phyloP scores from a whole-genome alignment of 2,113 vertebrate genomes.

The Genyomyrus donnyi region DNA sequence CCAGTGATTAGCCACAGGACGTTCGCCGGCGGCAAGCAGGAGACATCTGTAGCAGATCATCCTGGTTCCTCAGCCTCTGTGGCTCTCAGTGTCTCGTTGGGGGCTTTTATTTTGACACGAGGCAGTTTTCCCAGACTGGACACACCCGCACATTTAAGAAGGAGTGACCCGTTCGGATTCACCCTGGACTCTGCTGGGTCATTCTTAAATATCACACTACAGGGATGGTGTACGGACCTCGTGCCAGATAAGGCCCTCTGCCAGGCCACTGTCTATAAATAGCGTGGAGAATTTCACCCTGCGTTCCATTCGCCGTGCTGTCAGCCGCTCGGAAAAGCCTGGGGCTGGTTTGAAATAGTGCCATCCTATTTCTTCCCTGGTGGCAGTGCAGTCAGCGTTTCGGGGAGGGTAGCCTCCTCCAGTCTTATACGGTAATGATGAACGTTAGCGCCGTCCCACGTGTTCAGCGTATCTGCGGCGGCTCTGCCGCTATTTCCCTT shows the following conservation, averaged over 20 bases:
- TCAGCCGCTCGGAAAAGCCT: neutral
- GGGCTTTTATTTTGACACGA: neutral
- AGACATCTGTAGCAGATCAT: neutral
- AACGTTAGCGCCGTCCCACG: neutral
- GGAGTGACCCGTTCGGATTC: neutral
- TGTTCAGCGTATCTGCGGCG: neutral
- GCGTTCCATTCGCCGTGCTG: neutral
- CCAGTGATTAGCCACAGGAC: neutral
- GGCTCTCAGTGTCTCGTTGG: neutral
- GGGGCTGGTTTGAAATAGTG: neutral
- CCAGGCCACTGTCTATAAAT: constrained; percentile 14
- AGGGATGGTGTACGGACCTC: neutral
- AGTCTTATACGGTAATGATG: neutral
- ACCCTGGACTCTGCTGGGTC: neutral
- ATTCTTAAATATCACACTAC: constrained; percentile 8
- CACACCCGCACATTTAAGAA: neutral
- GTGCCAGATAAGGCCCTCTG: neutral
- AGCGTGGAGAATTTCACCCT: neutral
- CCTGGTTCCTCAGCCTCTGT: neutral
- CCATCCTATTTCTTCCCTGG: neutral
- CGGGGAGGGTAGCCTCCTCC: neutral
- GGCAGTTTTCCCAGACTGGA: neutral
- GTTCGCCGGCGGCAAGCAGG: neutral
- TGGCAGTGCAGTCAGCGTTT: neutral
- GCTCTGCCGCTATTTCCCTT: neutral